Evolutionary conservation across 2,113 vertebrate genomes (phyloP).

Genomic region (Rhagologus leucostigma): DNA sequence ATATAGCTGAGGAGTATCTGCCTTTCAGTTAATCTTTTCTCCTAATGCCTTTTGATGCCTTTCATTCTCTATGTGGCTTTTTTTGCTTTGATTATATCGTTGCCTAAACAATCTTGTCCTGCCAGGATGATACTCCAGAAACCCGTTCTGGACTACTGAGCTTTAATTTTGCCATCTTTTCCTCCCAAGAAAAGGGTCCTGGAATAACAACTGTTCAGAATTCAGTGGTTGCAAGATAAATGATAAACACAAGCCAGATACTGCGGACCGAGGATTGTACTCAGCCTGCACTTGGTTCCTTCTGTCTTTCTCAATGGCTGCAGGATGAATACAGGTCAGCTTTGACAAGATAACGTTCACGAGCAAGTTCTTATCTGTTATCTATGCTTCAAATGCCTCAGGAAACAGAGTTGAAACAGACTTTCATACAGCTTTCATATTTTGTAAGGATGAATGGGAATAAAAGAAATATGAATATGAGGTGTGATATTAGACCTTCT

Average conservation of each 20-base stretch:
- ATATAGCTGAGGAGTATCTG: not conserved
- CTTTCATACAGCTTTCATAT: not conserved
- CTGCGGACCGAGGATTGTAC: rapidly evolving
- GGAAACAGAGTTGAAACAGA: not conserved
- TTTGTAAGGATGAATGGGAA: not conserved
- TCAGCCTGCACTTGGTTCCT: not conserved
- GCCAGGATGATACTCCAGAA: not conserved
- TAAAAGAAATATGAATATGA: not conserved
- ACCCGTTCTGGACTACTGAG: not conserved
- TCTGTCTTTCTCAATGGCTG: not conserved
- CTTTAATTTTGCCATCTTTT: not conserved
- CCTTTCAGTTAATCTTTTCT: not conserved
- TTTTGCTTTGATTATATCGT: not conserved
- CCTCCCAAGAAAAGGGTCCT: not conserved
- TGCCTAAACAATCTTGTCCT: not conserved
- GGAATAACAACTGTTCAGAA: not conserved
- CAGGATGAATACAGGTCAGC: not conserved
- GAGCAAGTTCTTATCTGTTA: constrained; percentile 1
- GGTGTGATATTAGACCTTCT: not conserved
- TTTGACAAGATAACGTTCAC: not conserved
- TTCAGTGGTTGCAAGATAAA: not conserved
- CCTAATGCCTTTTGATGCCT: not conserved
- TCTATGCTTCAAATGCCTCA: not conserved
- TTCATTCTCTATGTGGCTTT: not conserved
- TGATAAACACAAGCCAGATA: not conserved